Evolutionary conservation across 2,797 vertebrate genomes (phyloP), one percentile per base, ranked within the genome.

Genomic region (Amniataba percoides): DNA sequence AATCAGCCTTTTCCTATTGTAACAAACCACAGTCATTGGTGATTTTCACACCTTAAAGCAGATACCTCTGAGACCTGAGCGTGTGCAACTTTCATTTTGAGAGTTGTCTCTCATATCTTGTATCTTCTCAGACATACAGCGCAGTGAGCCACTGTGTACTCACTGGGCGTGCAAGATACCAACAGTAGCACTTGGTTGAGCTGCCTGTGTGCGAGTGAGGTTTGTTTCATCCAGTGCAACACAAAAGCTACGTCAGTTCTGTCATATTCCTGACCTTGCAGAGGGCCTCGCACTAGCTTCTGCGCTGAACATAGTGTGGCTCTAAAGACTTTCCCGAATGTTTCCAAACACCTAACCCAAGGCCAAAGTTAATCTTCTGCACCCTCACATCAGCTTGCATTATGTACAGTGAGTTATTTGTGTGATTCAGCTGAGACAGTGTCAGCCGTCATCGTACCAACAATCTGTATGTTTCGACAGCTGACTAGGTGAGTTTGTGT

Each of bases 361-460:
- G 3, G 10, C 4, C 19, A 25, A 25, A 2, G 45, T 77, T 46
- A 64, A 34, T 52, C 5, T 36, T 40, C 39, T 52, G 46, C 71
- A 74, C 42, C 11, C 40, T 60, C 23, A n/a, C 19, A 53, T 68
- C 18, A 64, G 9, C 9, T 67, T n/a, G 31, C 19, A 11, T 55
- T 19, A 56, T 43, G 49, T 14, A 48, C 10, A 71, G 7, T 19
- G 43, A 48, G 4, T 8, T 13, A 3, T 60, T 60, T 59, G 8
- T 78, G 46, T 42, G 8, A 45, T 56, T 58, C 1, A 7, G 27
- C 27, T 31, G 5, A 31, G 31, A 18, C 18, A 59, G 39, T 19
- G 21, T 43, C 52, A 74, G 40, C 39, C 34, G n/a, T 77, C 55
- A 63, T 84, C 48, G 77, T 83, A 83, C 71, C 67, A 62, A 56